phyloP scores from a whole-genome alignment of 2,888 invertebrate genomes.

The Zhuqinia jingwanae region DNA sequence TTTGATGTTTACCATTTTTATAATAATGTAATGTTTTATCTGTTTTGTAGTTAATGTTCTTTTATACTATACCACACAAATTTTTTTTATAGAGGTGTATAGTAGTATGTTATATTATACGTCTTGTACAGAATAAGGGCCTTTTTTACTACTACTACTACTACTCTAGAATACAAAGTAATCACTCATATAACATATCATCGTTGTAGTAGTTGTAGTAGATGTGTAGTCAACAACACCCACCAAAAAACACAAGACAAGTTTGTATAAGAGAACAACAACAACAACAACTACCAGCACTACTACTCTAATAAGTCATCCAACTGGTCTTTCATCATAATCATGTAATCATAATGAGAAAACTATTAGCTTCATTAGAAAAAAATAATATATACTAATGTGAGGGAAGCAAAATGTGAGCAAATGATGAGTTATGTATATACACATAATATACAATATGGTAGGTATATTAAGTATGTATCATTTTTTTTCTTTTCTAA shows the following conservation, averaged over 20 bases:
- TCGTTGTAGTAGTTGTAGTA: slow-evolving; percentile 18
- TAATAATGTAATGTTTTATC: not conserved
- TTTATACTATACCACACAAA: not conserved
- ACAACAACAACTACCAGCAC: no score
- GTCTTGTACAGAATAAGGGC: no score
- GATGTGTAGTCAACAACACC: slow-evolving; percentile 35
- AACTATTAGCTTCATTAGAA: slow-evolving; percentile 66
- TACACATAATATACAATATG: slow-evolving; percentile 14
- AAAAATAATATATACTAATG: slow-evolving; percentile 21
- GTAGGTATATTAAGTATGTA: no score
- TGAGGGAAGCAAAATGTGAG: slow-evolving; percentile 28
- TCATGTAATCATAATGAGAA: slow-evolving; percentile 71
- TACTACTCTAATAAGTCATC: slow-evolving; percentile 66
- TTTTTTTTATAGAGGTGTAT: not conserved
- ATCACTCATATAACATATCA: slow-evolving; percentile 62
- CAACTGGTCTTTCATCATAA: slow-evolving; percentile 76
- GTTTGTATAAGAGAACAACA: slow-evolving; percentile 25
- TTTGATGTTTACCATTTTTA: slow-evolving; percentile 26
- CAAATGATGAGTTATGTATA: slow-evolving; percentile 39
- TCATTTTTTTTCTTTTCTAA: no score
- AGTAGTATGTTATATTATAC: no score
- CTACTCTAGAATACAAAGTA: no score
- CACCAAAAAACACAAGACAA: slow-evolving; percentile 28
- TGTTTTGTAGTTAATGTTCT: no score
- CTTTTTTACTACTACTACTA: no score